Evolutionary conservation across 2,113 vertebrate genomes (phyloP).

Genomic region (Agapornis roseicollis): DNA sequence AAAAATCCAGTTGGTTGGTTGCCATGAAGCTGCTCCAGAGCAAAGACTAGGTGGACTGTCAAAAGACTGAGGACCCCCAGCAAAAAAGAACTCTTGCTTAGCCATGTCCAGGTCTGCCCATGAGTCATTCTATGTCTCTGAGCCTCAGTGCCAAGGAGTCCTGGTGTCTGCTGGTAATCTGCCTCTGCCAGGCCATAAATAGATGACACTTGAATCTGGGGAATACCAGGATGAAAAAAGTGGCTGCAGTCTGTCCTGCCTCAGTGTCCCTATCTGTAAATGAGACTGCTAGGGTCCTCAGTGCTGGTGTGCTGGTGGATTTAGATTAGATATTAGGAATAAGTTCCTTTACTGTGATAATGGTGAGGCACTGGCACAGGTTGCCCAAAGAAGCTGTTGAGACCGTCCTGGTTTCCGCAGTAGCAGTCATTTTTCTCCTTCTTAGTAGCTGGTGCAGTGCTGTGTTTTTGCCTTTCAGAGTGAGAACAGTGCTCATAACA

Average conservation of each 20-base stretch:
- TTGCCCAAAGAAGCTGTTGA: background rate
- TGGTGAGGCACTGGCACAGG: background rate
- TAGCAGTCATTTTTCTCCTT: too few relatives aligned
- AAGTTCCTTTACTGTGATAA: background rate
- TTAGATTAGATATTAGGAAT: background rate
- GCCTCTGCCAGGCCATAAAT: background rate
- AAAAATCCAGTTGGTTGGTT: background rate
- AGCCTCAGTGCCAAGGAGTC: background rate
- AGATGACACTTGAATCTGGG: background rate
- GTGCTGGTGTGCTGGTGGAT: background rate
- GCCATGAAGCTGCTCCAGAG: background rate
- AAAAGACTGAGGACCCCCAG: accelerated
- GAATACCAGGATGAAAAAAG: background rate
- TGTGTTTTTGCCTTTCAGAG: too few relatives aligned
- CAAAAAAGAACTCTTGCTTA: background rate
- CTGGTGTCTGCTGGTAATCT: background rate
- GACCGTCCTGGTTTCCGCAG: too few relatives aligned
- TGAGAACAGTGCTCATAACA: too few relatives aligned
- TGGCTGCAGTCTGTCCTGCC: background rate
- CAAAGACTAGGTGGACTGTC: background rate
- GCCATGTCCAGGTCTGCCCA: background rate
- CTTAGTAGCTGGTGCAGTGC: too few relatives aligned
- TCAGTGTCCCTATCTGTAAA: background rate
- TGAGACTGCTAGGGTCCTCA: background rate
- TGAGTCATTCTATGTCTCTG: background rate